phyloP scores from a whole-genome alignment of 2,888 invertebrate genomes.

The Gari tellinella region DNA sequence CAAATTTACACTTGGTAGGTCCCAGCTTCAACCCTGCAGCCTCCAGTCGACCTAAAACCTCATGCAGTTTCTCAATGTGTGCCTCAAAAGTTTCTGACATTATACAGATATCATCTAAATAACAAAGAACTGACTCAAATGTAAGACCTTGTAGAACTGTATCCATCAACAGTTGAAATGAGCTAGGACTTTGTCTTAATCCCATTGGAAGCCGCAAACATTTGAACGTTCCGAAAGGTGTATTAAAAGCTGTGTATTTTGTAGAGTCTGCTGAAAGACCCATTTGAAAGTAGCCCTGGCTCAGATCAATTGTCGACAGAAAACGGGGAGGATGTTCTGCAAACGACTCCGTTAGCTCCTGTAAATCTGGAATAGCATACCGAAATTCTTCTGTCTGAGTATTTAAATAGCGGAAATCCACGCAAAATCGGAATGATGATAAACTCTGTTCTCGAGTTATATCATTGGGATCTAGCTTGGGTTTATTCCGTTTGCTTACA shows the following conservation, averaged over 20 bases:
- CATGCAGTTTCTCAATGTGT: conserved; percentile 29
- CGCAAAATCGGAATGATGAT: conserved; percentile 32
- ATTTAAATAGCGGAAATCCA: conserved; percentile 41
- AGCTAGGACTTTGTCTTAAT: conserved; percentile 35
- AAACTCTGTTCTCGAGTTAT: conserved; percentile 44
- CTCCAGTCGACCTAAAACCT: conserved; percentile 32
- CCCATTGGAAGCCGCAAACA: conserved; percentile 48
- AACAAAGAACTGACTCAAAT: conserved; percentile 46
- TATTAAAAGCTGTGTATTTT: conserved; percentile 53
- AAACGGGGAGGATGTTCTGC: conserved; percentile 41
- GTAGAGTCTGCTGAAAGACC: conserved; percentile 22
- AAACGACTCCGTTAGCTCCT: conserved; percentile 53
- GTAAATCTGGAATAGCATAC: conserved; percentile 22
- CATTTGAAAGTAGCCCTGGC: conserved; percentile 56
- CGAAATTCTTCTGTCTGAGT: conserved; percentile 32
- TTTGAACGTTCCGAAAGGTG: conserved; percentile 53
- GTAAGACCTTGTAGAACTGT: conserved; percentile 44
- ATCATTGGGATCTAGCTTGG: conserved; percentile 17
- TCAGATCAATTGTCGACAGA: conserved; percentile 51
- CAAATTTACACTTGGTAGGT: conserved; percentile 13
- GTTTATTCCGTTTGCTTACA: conserved; percentile 39
- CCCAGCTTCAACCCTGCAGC: conserved; percentile 40
- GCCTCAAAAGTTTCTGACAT: conserved; percentile 23
- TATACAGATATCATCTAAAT: conserved; percentile 53
- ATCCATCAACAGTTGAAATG: conserved; percentile 55